A percentile compares a stretch with the other conserved stretches of the same genome.
Conservation (phyloP, 30 jellyfish, hydroid and myxozoan species). For the Cassiopea xamachana region DNA sequence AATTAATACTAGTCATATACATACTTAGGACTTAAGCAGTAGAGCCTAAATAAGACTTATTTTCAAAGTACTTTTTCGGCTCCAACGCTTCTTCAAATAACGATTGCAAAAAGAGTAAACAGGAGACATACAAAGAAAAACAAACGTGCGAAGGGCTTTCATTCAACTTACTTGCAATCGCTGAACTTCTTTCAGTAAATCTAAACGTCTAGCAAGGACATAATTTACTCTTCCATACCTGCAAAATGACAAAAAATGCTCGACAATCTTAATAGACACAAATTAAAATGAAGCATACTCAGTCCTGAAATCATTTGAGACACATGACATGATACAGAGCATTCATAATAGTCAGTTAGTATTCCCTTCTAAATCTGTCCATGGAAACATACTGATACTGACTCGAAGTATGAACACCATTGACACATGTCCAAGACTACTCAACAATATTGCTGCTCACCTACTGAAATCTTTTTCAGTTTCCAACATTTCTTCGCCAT, state of each 20-base stretch:
- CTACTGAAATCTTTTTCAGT: conserved; percentile 99
- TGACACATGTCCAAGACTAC: neutral
- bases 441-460: conserved; percentile 37
- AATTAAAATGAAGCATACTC: neutral
- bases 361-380: too few species aligned
- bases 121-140: neutral
- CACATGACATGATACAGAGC: too few species aligned
- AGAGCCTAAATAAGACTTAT: too few species aligned
- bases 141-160: neutral
- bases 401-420: neutral
- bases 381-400: too few species aligned
- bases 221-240: conserved; percentile 99
- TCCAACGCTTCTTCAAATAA: too few species aligned
- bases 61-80: too few species aligned
- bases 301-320: too few species aligned
- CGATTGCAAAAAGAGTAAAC: neutral
- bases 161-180: conserved; percentile 83
- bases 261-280: neutral
- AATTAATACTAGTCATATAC: too few species aligned
- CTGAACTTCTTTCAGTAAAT: conserved; percentile 92
- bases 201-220: conserved; percentile 96
- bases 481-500: conserved; percentile 99
- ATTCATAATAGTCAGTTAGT: too few species aligned
- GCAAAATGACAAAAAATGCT: neutral
- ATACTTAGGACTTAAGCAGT: too few species aligned